These are phyloP conservation scores for Orthonychiurus folsomi DNA, from an alignment of 2,888 invertebrate species.

Conservation along the genomic window DNA sequence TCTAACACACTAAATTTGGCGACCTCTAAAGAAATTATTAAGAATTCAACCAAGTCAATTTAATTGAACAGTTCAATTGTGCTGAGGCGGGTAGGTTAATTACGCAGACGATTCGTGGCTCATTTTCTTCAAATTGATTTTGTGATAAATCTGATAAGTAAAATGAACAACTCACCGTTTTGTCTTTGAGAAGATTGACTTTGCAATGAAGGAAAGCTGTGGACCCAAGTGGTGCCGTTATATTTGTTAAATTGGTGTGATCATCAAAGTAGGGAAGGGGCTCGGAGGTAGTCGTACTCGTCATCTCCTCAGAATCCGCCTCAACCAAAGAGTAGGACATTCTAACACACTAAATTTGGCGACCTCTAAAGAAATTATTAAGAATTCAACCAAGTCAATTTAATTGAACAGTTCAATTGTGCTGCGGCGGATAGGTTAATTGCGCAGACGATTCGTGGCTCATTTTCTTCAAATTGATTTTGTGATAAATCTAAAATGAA, in stretches of 20 bases:
- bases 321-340: too few species aligned
- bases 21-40: too few species aligned
- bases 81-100: too few species aligned
- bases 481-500: not conserved
- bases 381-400: not conserved
- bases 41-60: not conserved
- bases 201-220: constrained; percentile 58
- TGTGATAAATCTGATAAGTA: not conserved
- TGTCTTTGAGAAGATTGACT: constrained; percentile 60
- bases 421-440: too few species aligned
- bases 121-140: not conserved
- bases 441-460: too few species aligned
- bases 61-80: too few species aligned
- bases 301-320: constrained; percentile 38
- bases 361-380: too few species aligned
- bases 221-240: constrained; percentile 59
- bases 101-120: too few species aligned
- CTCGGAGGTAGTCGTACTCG: constrained; percentile 52
- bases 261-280: constrained; percentile 66
- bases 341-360: too few species aligned
- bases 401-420: too few species aligned
- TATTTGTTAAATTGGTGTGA: constrained; percentile 51
- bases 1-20: too few species aligned
- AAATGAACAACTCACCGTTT: constrained; percentile 56
- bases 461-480: not conserved